Conservation (phyloP, 2,113 vertebrate species). For the Dipodomys stephensi region DNA sequence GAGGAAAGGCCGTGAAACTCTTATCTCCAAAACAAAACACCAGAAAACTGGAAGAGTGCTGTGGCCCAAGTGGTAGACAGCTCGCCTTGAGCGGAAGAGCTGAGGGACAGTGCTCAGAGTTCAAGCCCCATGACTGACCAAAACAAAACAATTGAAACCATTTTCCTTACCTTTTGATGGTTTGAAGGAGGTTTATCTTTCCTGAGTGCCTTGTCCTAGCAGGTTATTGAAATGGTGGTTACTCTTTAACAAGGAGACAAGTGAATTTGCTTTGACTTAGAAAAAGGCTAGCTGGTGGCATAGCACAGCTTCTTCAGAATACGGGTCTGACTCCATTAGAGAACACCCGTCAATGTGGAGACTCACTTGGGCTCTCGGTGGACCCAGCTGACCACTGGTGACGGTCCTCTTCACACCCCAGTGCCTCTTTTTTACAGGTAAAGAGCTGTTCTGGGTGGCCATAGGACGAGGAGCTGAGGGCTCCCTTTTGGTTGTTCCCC, state of each 20-base stretch:
- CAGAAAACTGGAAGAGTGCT: no score
- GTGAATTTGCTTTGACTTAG: neutral
- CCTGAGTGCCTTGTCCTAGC: no score
- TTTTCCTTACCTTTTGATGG: constrained; percentile 11
- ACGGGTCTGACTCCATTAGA: neutral
- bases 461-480: neutral
- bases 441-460: neutral
- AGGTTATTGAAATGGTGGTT: no score
- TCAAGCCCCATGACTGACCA: no score
- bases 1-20: no score
- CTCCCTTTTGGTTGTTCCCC: neutral
- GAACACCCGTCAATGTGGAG: neutral
- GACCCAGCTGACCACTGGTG: neutral
- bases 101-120: no score
- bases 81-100: no score
- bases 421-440: neutral
- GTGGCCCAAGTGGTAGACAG: no score
- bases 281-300: neutral
- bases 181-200: neutral
- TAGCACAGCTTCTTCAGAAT: neutral
- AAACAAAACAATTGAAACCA: neutral
- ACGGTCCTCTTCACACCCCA: neutral
- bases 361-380: fast-evolving
- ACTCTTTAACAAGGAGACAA: neutral
- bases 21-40: no score